Evolutionary conservation across 2,888 invertebrate species (phyloP).

Genomic region (Neoascia interrupta): DNA sequence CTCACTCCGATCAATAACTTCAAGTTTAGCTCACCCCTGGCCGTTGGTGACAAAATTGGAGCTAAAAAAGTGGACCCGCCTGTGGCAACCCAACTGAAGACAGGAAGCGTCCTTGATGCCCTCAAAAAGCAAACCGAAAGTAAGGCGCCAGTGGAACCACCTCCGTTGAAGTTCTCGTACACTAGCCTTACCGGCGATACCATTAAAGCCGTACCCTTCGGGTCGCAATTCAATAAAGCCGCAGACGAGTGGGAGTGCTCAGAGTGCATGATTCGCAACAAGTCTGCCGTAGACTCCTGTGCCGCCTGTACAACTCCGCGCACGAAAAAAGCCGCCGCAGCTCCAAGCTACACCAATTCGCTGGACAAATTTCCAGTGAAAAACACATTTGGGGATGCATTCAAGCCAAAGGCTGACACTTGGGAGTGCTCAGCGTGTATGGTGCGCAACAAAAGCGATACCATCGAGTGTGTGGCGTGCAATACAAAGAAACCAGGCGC

Average conservation of each 20-base stretch:
- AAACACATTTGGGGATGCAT: constrained; percentile 78
- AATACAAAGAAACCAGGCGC: constrained; percentile 79
- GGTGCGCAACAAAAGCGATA: constrained; percentile 80
- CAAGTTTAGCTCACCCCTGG: constrained; percentile 82
- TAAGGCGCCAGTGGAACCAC: constrained; percentile 22
- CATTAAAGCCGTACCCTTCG: too few relatives aligned
- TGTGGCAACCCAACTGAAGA: constrained; percentile 74
- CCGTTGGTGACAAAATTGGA: constrained; percentile 73
- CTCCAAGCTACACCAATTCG: not conserved
- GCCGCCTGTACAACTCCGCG: constrained; percentile 81
- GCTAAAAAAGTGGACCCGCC: not conserved
- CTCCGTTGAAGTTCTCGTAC: not conserved
- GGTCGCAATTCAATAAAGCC: constrained; percentile 82
- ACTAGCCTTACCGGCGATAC: constrained; percentile 29
- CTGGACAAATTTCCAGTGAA: constrained; percentile 38
- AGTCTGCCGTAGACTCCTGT: constrained; percentile 79
- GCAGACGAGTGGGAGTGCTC: constrained; percentile 85
- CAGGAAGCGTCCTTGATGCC: constrained; percentile 80
- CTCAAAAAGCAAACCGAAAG: constrained; percentile 70
- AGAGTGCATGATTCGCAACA: constrained; percentile 83
- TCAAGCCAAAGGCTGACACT: constrained; percentile 81
- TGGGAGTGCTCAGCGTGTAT: constrained; percentile 84
- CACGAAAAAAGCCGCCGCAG: constrained; percentile 51
- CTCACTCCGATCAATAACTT: constrained; percentile 81
- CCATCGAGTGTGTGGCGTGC: constrained; percentile 81